These are phyloP conservation scores for Echinops telfairi DNA, from an alignment of 2,113 vertebrate species.

Conservation along the genomic window DNA sequence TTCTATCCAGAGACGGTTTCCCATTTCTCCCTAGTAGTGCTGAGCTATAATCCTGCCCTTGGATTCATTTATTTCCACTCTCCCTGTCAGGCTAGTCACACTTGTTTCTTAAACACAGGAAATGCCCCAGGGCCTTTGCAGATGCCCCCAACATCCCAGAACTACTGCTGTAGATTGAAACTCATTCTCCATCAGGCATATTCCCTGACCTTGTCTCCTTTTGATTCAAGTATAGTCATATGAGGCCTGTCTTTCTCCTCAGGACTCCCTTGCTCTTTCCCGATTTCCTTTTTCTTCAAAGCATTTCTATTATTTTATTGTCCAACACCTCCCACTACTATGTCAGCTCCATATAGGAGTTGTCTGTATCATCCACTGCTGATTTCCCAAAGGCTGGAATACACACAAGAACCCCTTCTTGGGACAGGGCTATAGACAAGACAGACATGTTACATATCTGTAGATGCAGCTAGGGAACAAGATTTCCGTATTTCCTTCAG, in stretches of 20 bases:
- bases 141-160: accelerated
- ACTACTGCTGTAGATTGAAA: not conserved
- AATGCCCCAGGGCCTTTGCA: too few species aligned
- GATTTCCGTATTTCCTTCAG: not conserved
- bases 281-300: not conserved
- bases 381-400: too few species aligned
- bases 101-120: not conserved
- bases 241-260: not conserved
- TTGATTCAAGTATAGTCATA: not conserved
- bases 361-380: not conserved
- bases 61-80: not conserved
- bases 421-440: not conserved
- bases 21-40: not conserved
- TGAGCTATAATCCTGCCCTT: not conserved
- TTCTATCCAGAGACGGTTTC: not conserved
- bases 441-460: not conserved
- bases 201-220: not conserved
- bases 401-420: not conserved
- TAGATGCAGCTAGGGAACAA: not conserved
- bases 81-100: not conserved
- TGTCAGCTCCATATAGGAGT: too few species aligned
- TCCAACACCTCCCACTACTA: not conserved
- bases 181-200: too few species aligned
- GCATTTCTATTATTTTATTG: not conserved
- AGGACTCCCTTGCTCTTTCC: not conserved